Percentiles rank a stretch among this genome's conserved stretches.
phyloP scores from a whole-genome alignment of 2,888 invertebrate species.

The Macrosiphum euphorbiae region DNA sequence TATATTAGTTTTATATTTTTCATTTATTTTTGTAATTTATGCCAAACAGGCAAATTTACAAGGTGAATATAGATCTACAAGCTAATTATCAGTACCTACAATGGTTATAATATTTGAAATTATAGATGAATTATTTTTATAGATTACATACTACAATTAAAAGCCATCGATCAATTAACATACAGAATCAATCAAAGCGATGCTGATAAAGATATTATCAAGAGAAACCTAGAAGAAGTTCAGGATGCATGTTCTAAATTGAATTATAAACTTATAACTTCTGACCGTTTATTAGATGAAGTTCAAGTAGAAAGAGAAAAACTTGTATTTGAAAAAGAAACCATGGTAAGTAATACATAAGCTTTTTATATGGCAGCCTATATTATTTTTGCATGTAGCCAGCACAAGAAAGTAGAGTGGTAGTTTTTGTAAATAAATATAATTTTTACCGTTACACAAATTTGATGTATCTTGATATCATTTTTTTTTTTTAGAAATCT shows the following conservation, averaged over 20 bases:
- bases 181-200: conserved; percentile 40
- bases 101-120: not conserved
- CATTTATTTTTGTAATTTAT: too few species aligned
- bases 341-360: conserved; percentile 20
- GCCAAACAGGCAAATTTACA: too few species aligned
- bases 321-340: conserved; percentile 43
- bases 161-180: conserved; percentile 40
- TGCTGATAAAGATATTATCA: conserved; percentile 43
- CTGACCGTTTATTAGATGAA: conserved; percentile 57
- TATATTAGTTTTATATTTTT: not conserved
- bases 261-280: conserved; percentile 49
- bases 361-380: not conserved
- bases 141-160: conserved; percentile 55
- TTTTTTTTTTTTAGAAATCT: conserved; percentile 21
- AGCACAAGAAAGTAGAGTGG: not conserved
- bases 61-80: not conserved
- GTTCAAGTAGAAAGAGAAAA: conserved; percentile 43
- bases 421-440: not conserved
- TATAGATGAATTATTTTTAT: not conserved
- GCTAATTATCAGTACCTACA: not conserved
- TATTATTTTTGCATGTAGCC: not conserved
- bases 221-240: conserved; percentile 9
- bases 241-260: conserved; percentile 52
- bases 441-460: not conserved
- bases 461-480: not conserved